Conservation (phyloP, 2,113 vertebrate genomes). For the Pelodiscus sinensis region DNA sequence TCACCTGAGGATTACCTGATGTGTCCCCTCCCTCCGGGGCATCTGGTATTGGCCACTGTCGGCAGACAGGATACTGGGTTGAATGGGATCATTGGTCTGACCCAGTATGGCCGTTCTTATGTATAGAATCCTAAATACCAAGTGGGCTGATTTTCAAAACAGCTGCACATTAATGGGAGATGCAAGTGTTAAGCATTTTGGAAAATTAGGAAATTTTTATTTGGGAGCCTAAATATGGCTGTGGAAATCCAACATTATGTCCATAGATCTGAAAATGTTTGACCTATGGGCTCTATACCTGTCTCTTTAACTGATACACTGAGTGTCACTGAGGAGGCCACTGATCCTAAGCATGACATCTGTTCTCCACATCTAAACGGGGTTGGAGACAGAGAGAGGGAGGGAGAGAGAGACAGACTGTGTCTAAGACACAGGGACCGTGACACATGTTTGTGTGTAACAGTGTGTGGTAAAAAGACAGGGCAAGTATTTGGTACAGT, state of each 20-base stretch:
- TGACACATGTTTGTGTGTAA: too few relatives aligned
- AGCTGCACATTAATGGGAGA: not conserved
- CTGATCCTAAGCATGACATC: not conserved
- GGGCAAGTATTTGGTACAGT: too few relatives aligned
- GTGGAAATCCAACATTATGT: not conserved
- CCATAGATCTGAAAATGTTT: not conserved
- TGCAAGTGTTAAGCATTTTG: not conserved
- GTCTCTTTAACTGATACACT: not conserved
- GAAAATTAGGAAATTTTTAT: not conserved
- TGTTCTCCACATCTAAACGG: not conserved
- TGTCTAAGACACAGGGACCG: too few relatives aligned
- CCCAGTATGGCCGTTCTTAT: too few relatives aligned
- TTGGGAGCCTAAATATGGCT: not conserved
- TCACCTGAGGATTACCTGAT: too few relatives aligned
- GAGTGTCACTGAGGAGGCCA: not conserved
- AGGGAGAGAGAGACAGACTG: too few relatives aligned
- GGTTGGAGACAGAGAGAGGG: too few relatives aligned
- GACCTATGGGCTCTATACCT: not conserved
- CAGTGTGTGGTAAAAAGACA: too few relatives aligned
- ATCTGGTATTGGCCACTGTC: too few relatives aligned
- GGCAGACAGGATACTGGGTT: too few relatives aligned
- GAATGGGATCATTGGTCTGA: too few relatives aligned
- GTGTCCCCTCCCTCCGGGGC: too few relatives aligned
- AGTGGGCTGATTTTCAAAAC: not conserved
- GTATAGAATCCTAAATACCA: not conserved